These are phyloP conservation scores for Megastigmus dorsalis DNA, from an alignment of 2,888 invertebrate species.

Conservation along the genomic window DNA sequence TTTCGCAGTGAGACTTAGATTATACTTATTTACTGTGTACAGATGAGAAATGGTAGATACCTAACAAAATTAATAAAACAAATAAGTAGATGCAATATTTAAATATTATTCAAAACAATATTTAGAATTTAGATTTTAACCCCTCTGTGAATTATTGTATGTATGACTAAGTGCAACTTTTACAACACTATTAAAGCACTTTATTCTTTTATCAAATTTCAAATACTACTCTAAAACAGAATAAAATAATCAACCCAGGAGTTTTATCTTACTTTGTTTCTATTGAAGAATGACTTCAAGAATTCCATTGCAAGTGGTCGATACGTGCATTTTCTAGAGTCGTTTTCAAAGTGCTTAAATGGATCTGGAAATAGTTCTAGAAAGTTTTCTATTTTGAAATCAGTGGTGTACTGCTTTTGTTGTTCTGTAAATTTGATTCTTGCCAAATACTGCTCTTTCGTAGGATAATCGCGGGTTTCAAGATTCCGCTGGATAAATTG, in stretches of 20 bases:
- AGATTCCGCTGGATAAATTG: constrained; percentile 63
- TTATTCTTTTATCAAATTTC: too few relatives aligned
- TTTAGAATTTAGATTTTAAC: too few relatives aligned
- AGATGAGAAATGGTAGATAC: constrained; percentile 54
- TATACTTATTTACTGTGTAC: constrained; percentile 54
- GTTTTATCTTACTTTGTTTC: constrained; percentile 43
- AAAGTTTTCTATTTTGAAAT: constrained; percentile 74
- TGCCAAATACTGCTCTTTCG: constrained; percentile 53
- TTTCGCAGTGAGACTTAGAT: constrained; percentile 63
- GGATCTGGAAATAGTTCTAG: constrained; percentile 75
- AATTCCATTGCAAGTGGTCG: constrained; percentile 59
- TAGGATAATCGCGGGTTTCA: constrained; percentile 64
- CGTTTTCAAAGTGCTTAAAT: constrained; percentile 64
- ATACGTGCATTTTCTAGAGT: constrained; percentile 48
- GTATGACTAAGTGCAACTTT: too few relatives aligned
- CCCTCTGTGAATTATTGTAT: too few relatives aligned
- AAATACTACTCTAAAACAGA: not conserved
- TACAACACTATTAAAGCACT: too few relatives aligned
- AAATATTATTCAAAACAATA: not conserved
- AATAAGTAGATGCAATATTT: constrained; percentile 10
- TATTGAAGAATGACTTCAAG: constrained; percentile 59
- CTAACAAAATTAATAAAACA: constrained; percentile 51
- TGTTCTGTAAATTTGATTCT: constrained; percentile 51
- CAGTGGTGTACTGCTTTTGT: constrained; percentile 71
- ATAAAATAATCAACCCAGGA: too few relatives aligned